These are phyloP conservation scores for Drosophila neutralis DNA, from an alignment of 2,888 invertebrate species.

Conservation along the genomic window DNA sequence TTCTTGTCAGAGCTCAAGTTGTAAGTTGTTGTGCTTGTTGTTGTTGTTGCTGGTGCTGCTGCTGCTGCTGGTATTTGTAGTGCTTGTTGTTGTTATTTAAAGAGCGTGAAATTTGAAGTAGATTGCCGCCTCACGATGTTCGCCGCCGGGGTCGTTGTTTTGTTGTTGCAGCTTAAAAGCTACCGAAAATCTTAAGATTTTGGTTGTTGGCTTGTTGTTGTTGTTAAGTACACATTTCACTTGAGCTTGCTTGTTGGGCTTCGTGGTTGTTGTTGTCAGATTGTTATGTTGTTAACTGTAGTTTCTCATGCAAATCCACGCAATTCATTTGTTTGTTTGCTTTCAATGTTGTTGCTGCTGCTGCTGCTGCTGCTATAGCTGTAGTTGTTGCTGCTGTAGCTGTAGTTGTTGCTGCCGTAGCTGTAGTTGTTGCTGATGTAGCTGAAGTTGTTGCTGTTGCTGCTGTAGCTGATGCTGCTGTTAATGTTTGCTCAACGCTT, in stretches of 20 bases:
- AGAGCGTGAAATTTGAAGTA: conserved; percentile 77
- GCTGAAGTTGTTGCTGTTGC: conserved; percentile 5
- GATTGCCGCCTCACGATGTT: conserved; percentile 67
- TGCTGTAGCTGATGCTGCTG: conserved; percentile 6
- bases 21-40: conserved; percentile 34
- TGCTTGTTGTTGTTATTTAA: conserved; percentile 63
- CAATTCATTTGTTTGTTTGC: conserved; percentile 56
- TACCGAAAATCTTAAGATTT: conserved; percentile 65
- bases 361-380: conserved; percentile 18
- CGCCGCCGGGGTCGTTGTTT: conserved; percentile 26
- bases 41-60: neutral
- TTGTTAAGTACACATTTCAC: conserved; percentile 58
- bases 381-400: conserved; percentile 30
- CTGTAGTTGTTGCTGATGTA: conserved; percentile 11
- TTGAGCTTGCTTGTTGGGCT: conserved; percentile 35
- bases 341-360: conserved; percentile 38
- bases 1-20: conserved; percentile 48
- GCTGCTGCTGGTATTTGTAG: conserved; percentile 24
- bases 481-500: conserved; percentile 58
- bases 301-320: conserved; percentile 77
- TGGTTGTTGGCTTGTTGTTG: conserved; percentile 15
- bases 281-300: conserved; percentile 59
- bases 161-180: conserved; percentile 43
- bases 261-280: conserved; percentile 17
- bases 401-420: conserved; percentile 32